Evolutionary conservation across 2,888 invertebrate species (phyloP), one percentile per base, ranked within the genome.

Genomic region (Cryptocephalus primarius): DNA sequence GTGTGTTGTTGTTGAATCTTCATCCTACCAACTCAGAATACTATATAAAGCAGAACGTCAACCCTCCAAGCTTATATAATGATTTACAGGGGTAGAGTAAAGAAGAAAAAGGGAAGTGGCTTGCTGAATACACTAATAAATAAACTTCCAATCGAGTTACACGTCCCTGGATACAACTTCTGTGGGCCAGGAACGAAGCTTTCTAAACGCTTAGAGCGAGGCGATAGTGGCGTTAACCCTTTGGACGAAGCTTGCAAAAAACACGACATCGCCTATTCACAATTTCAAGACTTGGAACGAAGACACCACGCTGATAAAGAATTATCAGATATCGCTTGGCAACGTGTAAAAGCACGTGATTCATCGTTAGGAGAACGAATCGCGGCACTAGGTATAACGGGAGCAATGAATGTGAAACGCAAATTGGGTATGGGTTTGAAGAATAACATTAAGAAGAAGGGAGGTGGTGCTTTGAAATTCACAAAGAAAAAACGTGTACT

Each of bases 331-430:
- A 40, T 38, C 53, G 64, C 60, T 32, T 50, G 38, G 51, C 32
- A 59, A 43, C 54, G 56, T 13, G 50, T 59, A 13, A 45, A 47
- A 32, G 49, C 61, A 12, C 44, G 42, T 41, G 59, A 63, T 45
- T 48, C 59, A 4, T 48, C 44, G 14, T 13, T 58, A 1, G 54
- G 57, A 1, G 60, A 64, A 55, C 57, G 55, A 51, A 41, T 55
- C 12, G 55, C 55, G 11, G 50, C 58, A 8, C 55, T 49, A 43
- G 42, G 50, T 40, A 57, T 62, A 8, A 44, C 55, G 8, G 55
- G 53, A 9, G 40, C 45, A 14, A 64, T 65, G 60, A 61, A 59
- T 46, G 44, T 48, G 4, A 62, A 65, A 58, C 33, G 51, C 9
- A 58, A 55, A 56, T 32, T 56, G 1, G 59, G 57, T n/a, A 50